Percentiles rank a stretch among this genome's conserved stretches.
Evolutionary conservation across 37 sponge, comb jelly and placozoan species (phyloP).

Genomic region (Beroe ovata): DNA sequence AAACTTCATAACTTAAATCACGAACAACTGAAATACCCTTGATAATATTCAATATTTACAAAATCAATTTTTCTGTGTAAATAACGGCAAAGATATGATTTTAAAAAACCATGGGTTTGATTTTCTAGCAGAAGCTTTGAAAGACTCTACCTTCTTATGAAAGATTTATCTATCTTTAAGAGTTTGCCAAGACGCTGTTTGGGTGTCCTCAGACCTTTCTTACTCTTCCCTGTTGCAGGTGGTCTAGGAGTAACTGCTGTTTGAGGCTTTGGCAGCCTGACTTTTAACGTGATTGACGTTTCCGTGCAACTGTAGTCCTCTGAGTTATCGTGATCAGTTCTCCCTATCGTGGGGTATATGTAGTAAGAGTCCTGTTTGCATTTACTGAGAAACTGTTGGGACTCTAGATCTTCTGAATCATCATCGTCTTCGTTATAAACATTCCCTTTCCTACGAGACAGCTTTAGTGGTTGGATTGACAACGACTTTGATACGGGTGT

Average conservation of each 20-base stretch:
- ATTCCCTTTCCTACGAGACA: background rate
- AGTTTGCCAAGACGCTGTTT: conserved; percentile 62
- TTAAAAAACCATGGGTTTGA: background rate
- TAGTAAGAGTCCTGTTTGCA: conserved; percentile 51
- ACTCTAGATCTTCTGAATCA: conserved; percentile 5
- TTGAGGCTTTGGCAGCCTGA: conserved; percentile 12
- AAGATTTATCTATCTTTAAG: conserved; percentile 41
- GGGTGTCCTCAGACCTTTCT: conserved; percentile 40
- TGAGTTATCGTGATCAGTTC: background rate
- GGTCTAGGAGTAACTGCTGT: background rate
- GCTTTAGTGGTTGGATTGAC: background rate
- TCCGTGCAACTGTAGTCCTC: background rate
- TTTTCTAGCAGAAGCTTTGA: background rate
- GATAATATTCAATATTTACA: background rate
- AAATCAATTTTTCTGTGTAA: background rate
- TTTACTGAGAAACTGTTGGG: conserved; percentile 19
- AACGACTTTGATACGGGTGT: background rate
- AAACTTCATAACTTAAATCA: background rate
- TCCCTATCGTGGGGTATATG: conserved; percentile 30
- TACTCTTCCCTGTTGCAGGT: background rate
- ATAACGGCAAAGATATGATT: background rate
- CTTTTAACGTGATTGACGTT: background rate
- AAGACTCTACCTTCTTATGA: conserved; percentile 5
- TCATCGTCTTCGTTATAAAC: background rate
- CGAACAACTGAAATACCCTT: background rate